Evolutionary conservation across 2,113 vertebrate genomes (phyloP), one percentile per base, ranked within the genome.

Genomic region (Sceloporus tristichus): DNA sequence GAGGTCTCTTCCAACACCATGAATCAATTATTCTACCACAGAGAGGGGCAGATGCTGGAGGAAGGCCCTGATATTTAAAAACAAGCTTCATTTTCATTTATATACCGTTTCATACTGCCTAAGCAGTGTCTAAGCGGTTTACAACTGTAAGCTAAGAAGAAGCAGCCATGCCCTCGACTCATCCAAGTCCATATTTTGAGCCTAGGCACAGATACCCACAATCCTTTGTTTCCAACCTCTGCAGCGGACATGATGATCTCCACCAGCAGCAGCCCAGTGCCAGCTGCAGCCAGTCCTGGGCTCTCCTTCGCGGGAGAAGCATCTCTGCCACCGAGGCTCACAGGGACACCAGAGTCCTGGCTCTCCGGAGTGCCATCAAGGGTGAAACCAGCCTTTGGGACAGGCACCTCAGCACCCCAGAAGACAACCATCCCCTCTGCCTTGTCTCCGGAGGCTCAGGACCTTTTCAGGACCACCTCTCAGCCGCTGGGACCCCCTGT

Each of bases 401-500:
- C 42, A 38, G 34, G 0, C 38, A 62, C 68, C 19, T 86, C 76
- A 9, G 59, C 29, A 9, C 38, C 9, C 38, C 66, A 7, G 42
- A 38, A 16, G 40, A 27, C 66, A 2, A 21, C 79, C 10, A 0
- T 2, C 2, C 54, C 82, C 1, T 3, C 59, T 1, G 3, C 18
- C 42, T 27, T 53, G 1, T 93, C 96, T 19, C 90, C 88, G 71
- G 93, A 93, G 53, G 74, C 79, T 6, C 95, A 96, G 27, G 95
- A 95, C 5, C 62, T 97, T 38, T 91, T 92, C 53, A 95, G 96
- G 92, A 89, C 94, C 75, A 96, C 95, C 66, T 76, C 94, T 53
- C 88, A 92, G 79, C 11, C 13, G 0, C 87, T 77, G 71, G 77
- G 13, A 0, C 85, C 54, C 53, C 94, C 92, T 7, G 82, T 93